Evolutionary conservation across 2,797 vertebrate genomes (phyloP).

Genomic region (Platalea minor): DNA sequence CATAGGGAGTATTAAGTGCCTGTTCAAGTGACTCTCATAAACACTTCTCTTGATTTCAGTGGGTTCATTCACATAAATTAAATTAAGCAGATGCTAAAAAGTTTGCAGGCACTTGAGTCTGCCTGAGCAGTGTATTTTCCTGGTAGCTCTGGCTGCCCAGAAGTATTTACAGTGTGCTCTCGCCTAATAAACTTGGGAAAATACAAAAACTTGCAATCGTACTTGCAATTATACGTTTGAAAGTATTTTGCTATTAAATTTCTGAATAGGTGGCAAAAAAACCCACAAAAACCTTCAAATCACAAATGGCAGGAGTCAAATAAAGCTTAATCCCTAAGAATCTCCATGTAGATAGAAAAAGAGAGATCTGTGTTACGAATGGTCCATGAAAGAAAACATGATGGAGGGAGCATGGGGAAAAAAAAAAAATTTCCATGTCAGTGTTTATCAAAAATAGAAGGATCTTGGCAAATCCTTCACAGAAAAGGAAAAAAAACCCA

Average conservation of each 20-base stretch:
- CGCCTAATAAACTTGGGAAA: background rate
- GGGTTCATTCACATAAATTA: background rate
- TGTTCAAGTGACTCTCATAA: constrained; percentile 23
- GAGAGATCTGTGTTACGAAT: background rate
- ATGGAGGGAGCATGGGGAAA: background rate
- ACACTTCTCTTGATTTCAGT: constrained; percentile 32
- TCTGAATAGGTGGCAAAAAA: background rate
- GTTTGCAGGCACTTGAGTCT: background rate
- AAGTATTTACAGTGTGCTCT: background rate
- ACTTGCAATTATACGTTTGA: background rate
- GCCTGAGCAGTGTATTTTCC: background rate
- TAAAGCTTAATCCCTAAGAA: background rate
- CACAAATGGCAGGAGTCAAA: background rate
- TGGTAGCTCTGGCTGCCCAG: background rate
- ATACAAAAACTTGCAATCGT: background rate
- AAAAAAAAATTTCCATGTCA: accelerated
- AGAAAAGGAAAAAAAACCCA: background rate
- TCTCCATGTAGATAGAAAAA: background rate
- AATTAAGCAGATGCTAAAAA: constrained; percentile 17
- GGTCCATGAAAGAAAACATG: background rate
- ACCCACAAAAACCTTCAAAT: background rate
- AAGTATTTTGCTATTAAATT: background rate
- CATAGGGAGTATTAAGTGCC: background rate
- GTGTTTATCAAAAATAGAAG: background rate
- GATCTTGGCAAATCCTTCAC: background rate